Evolutionary conservation across 2,113 vertebrate genomes (phyloP).

Genomic region (Pseudorasbora parva): DNA sequence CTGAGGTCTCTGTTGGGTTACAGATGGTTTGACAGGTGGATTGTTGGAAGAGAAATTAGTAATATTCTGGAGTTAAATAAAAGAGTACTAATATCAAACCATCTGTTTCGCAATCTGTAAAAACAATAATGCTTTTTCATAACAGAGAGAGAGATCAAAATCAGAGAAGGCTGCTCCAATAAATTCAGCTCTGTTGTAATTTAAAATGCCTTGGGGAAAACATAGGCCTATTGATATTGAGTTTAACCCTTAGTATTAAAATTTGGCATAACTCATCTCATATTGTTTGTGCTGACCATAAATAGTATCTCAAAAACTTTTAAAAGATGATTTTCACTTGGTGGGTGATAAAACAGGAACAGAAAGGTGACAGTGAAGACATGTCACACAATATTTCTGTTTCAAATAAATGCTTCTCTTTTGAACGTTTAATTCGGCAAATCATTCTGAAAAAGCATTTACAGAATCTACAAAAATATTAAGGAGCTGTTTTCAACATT

Average conservation of each 20-base stretch:
- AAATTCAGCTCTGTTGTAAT: conserved; percentile 12
- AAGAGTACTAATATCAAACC: not conserved
- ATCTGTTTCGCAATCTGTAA: not conserved
- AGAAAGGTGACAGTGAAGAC: not conserved
- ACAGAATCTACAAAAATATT: too few relatives aligned
- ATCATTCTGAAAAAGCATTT: not conserved
- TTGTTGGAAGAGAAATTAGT: conserved; percentile 1
- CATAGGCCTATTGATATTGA: not conserved
- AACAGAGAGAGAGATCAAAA: not conserved
- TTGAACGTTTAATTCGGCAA: not conserved
- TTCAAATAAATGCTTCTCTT: not conserved
- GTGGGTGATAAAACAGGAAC: too few relatives aligned
- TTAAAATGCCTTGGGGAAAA: not conserved
- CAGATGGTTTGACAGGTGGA: conserved; percentile 31
- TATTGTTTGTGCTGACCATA: not conserved
- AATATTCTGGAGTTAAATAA: not conserved
- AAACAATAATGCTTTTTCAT: conserved; percentile 13
- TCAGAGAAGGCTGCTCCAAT: not conserved
- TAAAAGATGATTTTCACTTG: too few relatives aligned
- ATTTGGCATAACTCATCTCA: not conserved
- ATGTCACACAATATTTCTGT: not conserved
- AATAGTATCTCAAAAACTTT: not conserved
- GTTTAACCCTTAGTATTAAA: not conserved
- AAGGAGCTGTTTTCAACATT: not conserved
- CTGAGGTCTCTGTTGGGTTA: conserved; percentile 14